Percentiles rank a stretch among this genome's conserved stretches.
These are phyloP conservation scores for Melieria omissa DNA, from an alignment of 2,888 invertebrate species.

Conservation along the genomic window DNA sequence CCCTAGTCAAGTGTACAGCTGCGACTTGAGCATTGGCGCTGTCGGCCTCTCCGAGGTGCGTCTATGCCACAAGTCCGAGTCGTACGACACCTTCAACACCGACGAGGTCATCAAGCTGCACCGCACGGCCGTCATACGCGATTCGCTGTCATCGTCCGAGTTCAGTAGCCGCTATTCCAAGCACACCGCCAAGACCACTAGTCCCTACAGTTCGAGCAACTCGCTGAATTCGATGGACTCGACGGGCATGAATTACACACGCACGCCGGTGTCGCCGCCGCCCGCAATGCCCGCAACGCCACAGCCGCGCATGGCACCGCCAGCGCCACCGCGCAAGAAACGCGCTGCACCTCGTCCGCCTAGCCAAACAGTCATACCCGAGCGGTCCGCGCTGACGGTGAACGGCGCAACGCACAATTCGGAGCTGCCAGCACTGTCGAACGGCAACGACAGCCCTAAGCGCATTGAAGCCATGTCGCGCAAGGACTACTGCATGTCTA, in stretches of 20 bases:
- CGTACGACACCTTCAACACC: constrained; percentile 63
- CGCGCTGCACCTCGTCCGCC: constrained; percentile 64
- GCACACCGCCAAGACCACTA: constrained; percentile 63
- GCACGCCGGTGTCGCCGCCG: constrained; percentile 54
- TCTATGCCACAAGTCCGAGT: constrained; percentile 64
- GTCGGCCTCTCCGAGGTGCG: constrained; percentile 66
- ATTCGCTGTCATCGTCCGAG: constrained; percentile 66
- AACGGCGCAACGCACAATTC: constrained; percentile 16
- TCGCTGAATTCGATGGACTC: constrained; percentile 67
- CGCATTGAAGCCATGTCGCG: constrained; percentile 41
- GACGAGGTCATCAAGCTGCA: constrained; percentile 64
- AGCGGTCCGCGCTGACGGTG: constrained; percentile 53
- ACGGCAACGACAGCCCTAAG: background rate
- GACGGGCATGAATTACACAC: constrained; percentile 63
- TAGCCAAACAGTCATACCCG: constrained; percentile 62
- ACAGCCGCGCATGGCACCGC: constrained; percentile 46
- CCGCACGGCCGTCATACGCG: constrained; percentile 58
- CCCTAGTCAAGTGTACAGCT: constrained; percentile 66
- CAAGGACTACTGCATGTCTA: constrained; percentile 63
- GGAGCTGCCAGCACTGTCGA: background rate
- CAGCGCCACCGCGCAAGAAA: constrained; percentile 64
- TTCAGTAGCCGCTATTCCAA: constrained; percentile 66
- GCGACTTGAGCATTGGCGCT: constrained; percentile 65
- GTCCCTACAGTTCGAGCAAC: constrained; percentile 67
- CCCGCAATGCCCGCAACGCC: constrained; percentile 43